A percentile compares a stretch with the other conserved stretches of the same genome.
phyloP scores from a whole-genome alignment of 2,888 invertebrate species.

The Sepioteuthis lessoniana region DNA sequence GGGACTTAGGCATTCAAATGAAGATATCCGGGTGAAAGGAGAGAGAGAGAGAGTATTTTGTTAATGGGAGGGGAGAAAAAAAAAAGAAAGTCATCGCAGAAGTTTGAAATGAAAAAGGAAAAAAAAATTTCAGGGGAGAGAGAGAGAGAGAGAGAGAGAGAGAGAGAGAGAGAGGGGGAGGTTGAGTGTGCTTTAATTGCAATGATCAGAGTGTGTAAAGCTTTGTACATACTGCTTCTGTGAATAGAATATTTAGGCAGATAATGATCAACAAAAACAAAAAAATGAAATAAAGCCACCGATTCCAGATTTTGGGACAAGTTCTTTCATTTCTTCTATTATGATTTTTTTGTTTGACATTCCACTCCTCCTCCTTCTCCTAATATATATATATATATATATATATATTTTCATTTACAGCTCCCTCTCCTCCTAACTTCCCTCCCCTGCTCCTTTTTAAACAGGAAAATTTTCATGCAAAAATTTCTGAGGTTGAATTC shows the following conservation, averaged over 20 bases:
- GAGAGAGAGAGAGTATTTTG: not conserved
- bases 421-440: not conserved
- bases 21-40: not conserved
- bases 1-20: not conserved
- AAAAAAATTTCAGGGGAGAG: not conserved
- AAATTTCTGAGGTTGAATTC: slow-evolving; percentile 20
- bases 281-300: slow-evolving; percentile 2
- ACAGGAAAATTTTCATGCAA: not conserved
- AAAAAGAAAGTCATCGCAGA: not conserved
- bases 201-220: not conserved
- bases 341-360: not conserved
- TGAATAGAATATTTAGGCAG: not conserved
- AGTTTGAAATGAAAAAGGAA: not conserved
- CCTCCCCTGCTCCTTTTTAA: not conserved
- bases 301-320: not conserved
- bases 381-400: not conserved
- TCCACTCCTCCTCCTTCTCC: not conserved
- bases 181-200: not conserved
- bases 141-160: not conserved
- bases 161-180: not conserved
- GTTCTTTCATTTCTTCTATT: slow-evolving; percentile 2
- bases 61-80: not conserved
- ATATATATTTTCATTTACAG: no score
- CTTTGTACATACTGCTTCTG: not conserved
- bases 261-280: slow-evolving; percentile 15